Evolutionary conservation across 2,797 vertebrate genomes (phyloP).

Genomic region (Platyrinchus mystaceus): DNA sequence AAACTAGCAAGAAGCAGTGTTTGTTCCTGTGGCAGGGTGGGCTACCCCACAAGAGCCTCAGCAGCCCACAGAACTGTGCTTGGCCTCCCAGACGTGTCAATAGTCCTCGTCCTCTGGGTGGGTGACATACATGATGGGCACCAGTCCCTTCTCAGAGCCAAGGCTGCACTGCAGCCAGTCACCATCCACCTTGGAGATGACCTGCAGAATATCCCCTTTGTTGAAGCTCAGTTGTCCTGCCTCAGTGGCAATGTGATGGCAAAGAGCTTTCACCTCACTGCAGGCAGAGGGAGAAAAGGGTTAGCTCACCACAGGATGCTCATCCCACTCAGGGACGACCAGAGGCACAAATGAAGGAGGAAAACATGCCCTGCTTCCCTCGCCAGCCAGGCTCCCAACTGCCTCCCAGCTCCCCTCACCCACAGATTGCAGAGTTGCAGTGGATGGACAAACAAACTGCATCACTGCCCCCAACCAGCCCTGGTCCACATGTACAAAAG

Average conservation of each 20-base stretch:
- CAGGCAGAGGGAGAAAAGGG: background rate
- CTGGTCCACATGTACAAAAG: rapidly evolving
- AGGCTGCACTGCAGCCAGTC: conserved; percentile 90
- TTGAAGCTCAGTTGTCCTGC: conserved; percentile 91
- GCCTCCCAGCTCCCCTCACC: background rate
- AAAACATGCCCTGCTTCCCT: background rate
- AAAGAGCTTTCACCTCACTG: conserved; percentile 89
- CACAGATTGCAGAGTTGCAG: background rate
- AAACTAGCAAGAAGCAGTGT: conserved; percentile 53
- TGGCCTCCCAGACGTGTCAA: background rate
- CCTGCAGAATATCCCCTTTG: conserved; percentile 86
- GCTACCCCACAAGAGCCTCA: background rate
- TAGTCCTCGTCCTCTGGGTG: conserved; percentile 63
- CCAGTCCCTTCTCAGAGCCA: conserved; percentile 82
- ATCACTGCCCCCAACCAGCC: background rate
- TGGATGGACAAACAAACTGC: background rate
- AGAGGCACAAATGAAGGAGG: rapidly evolving
- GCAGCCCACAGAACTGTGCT: conserved; percentile 18
- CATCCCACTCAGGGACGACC: background rate
- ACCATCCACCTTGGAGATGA: conserved; percentile 81
- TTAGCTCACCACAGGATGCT: background rate
- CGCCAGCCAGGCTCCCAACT: background rate
- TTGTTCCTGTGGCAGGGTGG: background rate
- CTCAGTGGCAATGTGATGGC: conserved; percentile 90
- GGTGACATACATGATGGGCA: conserved; percentile 91